phyloP scores from a whole-genome alignment of 2,888 invertebrate genomes.

The Sphecodes monilicornis region DNA sequence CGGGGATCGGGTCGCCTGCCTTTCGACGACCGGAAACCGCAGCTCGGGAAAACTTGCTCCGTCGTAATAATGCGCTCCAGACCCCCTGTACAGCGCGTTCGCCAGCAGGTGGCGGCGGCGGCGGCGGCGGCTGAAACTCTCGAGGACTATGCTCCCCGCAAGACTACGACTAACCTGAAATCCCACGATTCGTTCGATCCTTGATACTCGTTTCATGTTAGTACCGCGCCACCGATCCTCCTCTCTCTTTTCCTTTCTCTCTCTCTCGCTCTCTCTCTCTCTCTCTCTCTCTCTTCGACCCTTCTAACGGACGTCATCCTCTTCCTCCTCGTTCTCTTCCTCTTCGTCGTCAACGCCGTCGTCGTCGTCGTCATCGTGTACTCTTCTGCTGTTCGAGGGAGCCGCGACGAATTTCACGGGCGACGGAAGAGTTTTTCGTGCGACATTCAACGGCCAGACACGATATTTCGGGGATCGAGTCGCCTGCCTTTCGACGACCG shows the following conservation, averaged over 20 bases:
- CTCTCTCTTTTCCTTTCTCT: background rate
- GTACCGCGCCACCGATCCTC: slow-evolving; percentile 28
- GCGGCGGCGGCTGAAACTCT: too few species aligned
- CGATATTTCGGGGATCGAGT: slow-evolving; percentile 31
- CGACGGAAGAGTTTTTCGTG: slow-evolving; percentile 24
- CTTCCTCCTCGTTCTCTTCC: too few species aligned
- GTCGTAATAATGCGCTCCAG: slow-evolving; percentile 29
- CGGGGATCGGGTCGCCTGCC: slow-evolving; percentile 14
- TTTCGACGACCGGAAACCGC: background rate
- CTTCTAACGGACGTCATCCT: background rate
- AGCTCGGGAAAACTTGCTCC: slow-evolving; percentile 18
- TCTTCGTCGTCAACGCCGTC: background rate
- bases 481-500: slow-evolving; percentile 1
- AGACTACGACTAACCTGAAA: too few species aligned
- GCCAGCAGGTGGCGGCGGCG: too few species aligned
- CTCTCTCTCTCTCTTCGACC: background rate
- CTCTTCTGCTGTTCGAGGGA: slow-evolving; percentile 1
- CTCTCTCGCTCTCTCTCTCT: too few species aligned
- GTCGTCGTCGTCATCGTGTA: background rate
- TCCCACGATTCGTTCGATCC: too few species aligned
- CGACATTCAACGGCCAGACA: slow-evolving; percentile 14
- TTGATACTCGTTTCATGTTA: too few species aligned
- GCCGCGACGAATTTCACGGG: slow-evolving; percentile 21
- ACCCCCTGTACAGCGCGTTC: background rate
- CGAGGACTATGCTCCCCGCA: too few species aligned